Conservation (phyloP, 2,888 invertebrate genomes). For the Andrena praecox region DNA sequence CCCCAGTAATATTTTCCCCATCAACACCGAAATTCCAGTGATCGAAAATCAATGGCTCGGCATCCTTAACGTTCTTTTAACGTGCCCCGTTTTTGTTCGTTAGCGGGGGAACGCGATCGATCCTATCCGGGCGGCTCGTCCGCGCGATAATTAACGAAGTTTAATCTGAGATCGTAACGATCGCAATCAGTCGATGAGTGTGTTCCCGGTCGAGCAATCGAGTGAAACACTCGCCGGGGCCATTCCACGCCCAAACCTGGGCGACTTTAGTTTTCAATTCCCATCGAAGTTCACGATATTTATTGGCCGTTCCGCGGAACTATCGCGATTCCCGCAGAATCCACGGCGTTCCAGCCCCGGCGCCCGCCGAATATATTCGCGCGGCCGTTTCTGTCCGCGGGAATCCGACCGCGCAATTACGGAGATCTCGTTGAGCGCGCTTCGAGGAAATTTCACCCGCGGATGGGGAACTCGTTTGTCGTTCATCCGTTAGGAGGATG, state of each 20-base stretch:
- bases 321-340: neutral
- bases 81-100: conserved; percentile 6
- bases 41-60: conserved; percentile 32
- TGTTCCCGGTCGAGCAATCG: conserved; percentile 12
- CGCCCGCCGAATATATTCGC: too few species aligned
- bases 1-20: neutral
- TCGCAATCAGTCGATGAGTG: conserved; percentile 20
- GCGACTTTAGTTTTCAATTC: conserved; percentile 10
- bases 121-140: conserved; percentile 19
- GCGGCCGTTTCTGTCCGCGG: conserved; percentile 4
- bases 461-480: conserved; percentile 4
- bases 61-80: conserved; percentile 12
- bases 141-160: conserved; percentile 52
- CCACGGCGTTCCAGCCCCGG: neutral
- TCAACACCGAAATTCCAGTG: conserved; percentile 18
- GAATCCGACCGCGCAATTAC: conserved; percentile 26
- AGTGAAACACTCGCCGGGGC: neutral
- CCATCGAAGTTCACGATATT: neutral
- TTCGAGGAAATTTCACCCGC: conserved; percentile 21
- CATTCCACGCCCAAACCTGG: too few species aligned
- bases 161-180: conserved; percentile 42
- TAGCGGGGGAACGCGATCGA: neutral
- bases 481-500: too few species aligned
- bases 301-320: neutral
- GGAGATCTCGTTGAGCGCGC: conserved; percentile 8